Evolutionary conservation across 2,113 vertebrate species (phyloP).

Genomic region (Alligator sinensis): DNA sequence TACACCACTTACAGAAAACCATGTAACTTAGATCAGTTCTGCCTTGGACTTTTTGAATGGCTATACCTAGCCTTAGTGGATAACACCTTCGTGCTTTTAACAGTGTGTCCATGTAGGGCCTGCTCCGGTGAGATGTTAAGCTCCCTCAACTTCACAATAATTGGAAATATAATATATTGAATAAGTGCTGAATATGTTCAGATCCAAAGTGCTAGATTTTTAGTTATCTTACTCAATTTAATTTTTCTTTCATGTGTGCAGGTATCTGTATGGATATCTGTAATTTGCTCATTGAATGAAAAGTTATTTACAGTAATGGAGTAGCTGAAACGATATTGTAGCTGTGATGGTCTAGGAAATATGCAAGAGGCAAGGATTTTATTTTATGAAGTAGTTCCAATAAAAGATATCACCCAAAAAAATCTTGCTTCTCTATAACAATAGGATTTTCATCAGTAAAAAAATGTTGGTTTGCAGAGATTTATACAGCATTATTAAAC

Average conservation of each 20-base stretch:
- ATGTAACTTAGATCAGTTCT: too few species aligned
- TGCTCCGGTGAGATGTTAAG: background rate
- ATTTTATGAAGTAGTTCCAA: too few species aligned
- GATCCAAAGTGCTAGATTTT: background rate
- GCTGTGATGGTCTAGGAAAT: too few species aligned
- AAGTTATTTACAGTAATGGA: background rate
- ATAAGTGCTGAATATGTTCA: background rate
- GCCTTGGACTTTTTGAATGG: too few species aligned
- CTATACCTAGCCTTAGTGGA: background rate
- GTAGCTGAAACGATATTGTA: background rate
- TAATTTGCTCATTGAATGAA: background rate
- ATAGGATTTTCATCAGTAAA: background rate
- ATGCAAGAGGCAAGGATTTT: too few species aligned
- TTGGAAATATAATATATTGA: too few species aligned
- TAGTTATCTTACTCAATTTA: background rate
- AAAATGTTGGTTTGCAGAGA: background rate
- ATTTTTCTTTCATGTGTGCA: background rate
- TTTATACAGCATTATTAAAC: background rate
- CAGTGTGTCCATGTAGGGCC: background rate
- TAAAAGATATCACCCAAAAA: too few species aligned
- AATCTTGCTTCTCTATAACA: too few species aligned
- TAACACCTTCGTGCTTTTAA: background rate
- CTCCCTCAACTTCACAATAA: fast-evolving
- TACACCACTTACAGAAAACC: too few species aligned
- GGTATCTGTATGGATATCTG: background rate